Base-by-base conservation (phyloP, 2,113 vertebrate genomes). In the Uropsilus gracilis region DNA sequence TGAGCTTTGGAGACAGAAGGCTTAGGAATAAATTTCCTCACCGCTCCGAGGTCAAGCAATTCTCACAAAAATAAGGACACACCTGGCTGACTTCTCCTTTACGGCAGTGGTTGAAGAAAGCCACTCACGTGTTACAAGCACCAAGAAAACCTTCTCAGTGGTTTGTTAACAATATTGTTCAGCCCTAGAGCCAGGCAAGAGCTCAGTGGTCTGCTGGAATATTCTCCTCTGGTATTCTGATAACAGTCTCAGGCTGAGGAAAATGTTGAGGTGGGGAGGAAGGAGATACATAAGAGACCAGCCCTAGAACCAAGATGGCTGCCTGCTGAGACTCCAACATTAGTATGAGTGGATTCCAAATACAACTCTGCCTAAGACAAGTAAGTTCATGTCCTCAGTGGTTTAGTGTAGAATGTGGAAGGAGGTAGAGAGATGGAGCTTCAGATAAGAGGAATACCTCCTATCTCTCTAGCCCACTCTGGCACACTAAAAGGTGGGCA, bases 21-120 rank as follows among this genome's bases (percentile, higher is more conserved):
- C 30, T 82, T 72, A 6, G 16, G 4, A 77, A 55, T 39, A 53
- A 39, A 91, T 90, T 88, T 72, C 64, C 75, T 94, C 39, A 6
- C 1, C 4, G 44, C 69, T 75, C 39, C 12, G 37, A 82, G 90
- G 89, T 93, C 92, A 94, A 80, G 24, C 24, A 53, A 71, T 75
- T 77, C 59, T 6, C 55, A 75, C 68, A 68, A 34, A 48, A 22
- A 44, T 64, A 57, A 90, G 59, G 28, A 66, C 32, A 24, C 32
- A 9, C 1, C 44, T 18, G 48, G 30, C 30, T 85, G 77, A 5
- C 14, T 32, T 78, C 44, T 46, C 68, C 28, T 50, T 87, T n/a
- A n/a, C n/a, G n/a, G n/a, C n/a, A n/a, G 59, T 3, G 4, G 6
- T 6, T 46, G 72, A 57, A 81, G 66, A 63, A 57, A 34, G 37